phyloP scores from a whole-genome alignment of 2,113 vertebrate species.

The Semnornis frantzii region DNA sequence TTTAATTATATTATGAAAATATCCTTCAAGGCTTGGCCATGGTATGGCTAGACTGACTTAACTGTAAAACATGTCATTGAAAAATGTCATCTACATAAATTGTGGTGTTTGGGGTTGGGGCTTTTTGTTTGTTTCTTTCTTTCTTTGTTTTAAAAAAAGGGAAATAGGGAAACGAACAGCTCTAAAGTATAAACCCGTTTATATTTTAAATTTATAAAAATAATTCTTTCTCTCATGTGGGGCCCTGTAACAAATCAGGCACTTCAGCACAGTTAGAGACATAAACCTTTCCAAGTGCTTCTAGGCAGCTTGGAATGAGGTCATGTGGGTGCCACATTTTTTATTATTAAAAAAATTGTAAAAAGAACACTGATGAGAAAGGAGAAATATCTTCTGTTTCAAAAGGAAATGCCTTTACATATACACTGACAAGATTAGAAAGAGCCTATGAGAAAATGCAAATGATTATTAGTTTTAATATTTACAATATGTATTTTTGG shows the following conservation, averaged over 20 bases:
- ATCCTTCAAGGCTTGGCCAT: neutral
- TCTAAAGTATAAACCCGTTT: neutral
- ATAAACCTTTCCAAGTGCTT: neutral
- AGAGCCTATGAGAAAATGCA: neutral
- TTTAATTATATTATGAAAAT: slow-evolving; percentile 61
- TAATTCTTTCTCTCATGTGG: neutral
- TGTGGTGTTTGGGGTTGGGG: no score
- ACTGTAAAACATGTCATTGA: slow-evolving; percentile 34
- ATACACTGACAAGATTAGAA: neutral
- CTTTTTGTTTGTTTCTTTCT: no score
- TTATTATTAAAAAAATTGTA: neutral
- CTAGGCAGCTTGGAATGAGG: neutral
- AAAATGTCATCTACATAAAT: slow-evolving; percentile 11
- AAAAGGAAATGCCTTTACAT: neutral
- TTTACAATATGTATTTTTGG: neutral
- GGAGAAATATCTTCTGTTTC: neutral
- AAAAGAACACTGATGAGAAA: neutral
- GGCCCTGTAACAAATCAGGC: neutral
- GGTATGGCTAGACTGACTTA: slow-evolving; percentile 21
- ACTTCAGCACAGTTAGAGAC: neutral
- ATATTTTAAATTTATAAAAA: neutral
- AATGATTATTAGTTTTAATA: neutral
- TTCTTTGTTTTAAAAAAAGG: neutral
- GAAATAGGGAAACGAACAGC: neutral
- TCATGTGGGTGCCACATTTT: neutral